A percentile compares a stretch with the other conserved stretches of the same genome.
Evolutionary conservation across 37 sponge, comb jelly and placozoan genomes (phyloP).

Genomic region (Bolinopsis microptera): DNA sequence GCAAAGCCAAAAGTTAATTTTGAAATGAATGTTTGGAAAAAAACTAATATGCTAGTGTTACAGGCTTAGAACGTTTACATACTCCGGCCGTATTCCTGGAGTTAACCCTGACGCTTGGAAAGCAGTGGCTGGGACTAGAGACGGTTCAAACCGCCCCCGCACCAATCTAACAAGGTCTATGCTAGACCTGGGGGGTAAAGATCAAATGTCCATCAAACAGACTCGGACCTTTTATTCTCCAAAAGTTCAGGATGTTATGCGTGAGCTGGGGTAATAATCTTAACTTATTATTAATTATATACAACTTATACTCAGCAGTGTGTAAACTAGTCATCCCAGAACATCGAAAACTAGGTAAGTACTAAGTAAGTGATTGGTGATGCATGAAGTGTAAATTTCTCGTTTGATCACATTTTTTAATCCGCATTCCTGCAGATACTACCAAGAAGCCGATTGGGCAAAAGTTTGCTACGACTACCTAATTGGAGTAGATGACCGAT

Average conservation of each 20-base stretch:
- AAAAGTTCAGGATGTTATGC: neutral
- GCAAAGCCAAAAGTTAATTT: no score
- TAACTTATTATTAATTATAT: no score
- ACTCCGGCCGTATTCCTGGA: neutral
- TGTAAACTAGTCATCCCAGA: no score
- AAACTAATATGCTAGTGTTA: no score
- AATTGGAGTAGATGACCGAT: neutral
- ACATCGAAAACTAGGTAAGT: no score
- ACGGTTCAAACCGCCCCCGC: neutral
- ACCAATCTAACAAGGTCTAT: neutral
- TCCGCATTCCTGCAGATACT: no score
- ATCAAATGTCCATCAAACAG: neutral
- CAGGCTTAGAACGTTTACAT: neutral
- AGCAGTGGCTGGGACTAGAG: neutral
- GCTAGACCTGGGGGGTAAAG: neutral
- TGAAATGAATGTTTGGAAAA: no score
- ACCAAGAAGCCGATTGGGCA: neutral
- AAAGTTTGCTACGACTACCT: neutral
- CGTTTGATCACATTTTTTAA: no score
- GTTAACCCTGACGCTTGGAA: neutral
- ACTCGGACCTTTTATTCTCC: neutral
- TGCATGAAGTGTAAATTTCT: no score
- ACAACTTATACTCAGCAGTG: no score
- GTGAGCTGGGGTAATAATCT: no score
- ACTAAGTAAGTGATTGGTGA: no score